A percentile compares a stretch with the other conserved stretches of the same genome.
These are phyloP conservation scores for Stenotaenia linearis DNA, from an alignment of 2,888 invertebrate genomes.

Conservation along the genomic window DNA sequence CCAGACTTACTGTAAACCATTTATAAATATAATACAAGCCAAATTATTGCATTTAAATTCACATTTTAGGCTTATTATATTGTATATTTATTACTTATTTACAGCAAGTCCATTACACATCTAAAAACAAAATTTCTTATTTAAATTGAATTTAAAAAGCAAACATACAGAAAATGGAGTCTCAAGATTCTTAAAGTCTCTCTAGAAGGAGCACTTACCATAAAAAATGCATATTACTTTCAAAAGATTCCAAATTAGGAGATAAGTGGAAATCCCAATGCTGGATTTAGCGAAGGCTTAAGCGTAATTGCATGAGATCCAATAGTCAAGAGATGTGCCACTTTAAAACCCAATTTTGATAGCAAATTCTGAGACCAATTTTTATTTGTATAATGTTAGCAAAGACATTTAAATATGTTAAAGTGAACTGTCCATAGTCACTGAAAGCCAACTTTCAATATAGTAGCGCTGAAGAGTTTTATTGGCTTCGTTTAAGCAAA, in stretches of 20 bases:
- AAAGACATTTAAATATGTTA: too few species aligned
- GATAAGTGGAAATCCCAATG: neutral
- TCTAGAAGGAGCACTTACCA: neutral
- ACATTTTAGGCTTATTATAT: neutral
- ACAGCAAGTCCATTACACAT: neutral
- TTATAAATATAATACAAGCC: neutral
- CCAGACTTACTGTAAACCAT: neutral
- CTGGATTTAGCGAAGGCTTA: neutral
- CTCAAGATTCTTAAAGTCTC: neutral
- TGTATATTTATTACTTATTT: neutral
- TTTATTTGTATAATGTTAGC: too few species aligned
- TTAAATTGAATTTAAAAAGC: neutral
- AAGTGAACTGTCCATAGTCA: too few species aligned
- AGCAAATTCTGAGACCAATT: too few species aligned
- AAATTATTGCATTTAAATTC: neutral
- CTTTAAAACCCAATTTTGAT: too few species aligned
- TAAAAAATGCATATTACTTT: neutral
- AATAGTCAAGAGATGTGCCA: too few species aligned
- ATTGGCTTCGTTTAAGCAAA: too few species aligned
- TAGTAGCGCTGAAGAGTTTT: too few species aligned
- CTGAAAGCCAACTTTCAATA: too few species aligned
- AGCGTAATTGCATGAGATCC: too few species aligned
- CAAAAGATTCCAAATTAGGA: neutral
- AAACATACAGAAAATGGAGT: neutral
- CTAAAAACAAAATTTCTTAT: neutral